A percentile compares a stretch with the other conserved stretches of the same genome.
These are phyloP conservation scores for Nasonia oneida DNA, from an alignment of 2,888 invertebrate genomes.

Conservation along the genomic window DNA sequence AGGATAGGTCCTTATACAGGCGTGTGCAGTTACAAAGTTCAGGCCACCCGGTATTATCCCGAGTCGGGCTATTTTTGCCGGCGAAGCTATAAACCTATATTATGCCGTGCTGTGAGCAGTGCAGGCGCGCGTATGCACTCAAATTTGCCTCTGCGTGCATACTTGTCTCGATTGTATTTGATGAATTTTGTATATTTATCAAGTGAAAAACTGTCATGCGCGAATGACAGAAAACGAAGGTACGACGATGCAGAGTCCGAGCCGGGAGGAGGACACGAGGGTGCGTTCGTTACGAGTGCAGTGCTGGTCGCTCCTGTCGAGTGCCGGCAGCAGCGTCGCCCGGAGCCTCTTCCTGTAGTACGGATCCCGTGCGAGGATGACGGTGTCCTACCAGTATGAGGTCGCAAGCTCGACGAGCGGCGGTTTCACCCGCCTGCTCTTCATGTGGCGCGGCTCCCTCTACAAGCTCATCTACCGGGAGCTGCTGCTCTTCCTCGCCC, in stretches of 20 bases:
- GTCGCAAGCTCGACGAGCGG: slow-evolving; percentile 82
- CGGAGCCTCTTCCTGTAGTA: slow-evolving; percentile 31
- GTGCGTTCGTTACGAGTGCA: background rate
- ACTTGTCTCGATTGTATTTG: no score
- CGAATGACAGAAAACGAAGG: slow-evolving; percentile 15
- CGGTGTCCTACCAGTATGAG: slow-evolving; percentile 82
- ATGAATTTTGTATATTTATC: no score
- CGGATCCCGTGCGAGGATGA: slow-evolving; percentile 76
- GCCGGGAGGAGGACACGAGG: slow-evolving; percentile 21
- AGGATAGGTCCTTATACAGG: slow-evolving; percentile 56
- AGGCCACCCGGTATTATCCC: slow-evolving; percentile 34
- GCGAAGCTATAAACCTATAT: background rate
- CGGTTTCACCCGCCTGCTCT: slow-evolving; percentile 81
- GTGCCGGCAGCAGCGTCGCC: background rate
- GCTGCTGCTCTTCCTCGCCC: slow-evolving; percentile 79
- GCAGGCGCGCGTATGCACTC: background rate
- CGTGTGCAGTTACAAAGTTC: slow-evolving; percentile 46
- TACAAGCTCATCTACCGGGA: slow-evolving; percentile 82
- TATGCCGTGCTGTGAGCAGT: no score
- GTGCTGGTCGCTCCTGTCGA: slow-evolving; percentile 10
- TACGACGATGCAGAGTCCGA: slow-evolving; percentile 56
- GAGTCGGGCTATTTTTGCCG: slow-evolving; percentile 28
- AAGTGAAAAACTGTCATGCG: background rate
- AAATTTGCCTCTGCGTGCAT: background rate
- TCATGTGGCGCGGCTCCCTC: slow-evolving; percentile 82